phyloP scores from a whole-genome alignment of 1,140 invertebrate genomes.

The Gonatopus flavifemur region DNA sequence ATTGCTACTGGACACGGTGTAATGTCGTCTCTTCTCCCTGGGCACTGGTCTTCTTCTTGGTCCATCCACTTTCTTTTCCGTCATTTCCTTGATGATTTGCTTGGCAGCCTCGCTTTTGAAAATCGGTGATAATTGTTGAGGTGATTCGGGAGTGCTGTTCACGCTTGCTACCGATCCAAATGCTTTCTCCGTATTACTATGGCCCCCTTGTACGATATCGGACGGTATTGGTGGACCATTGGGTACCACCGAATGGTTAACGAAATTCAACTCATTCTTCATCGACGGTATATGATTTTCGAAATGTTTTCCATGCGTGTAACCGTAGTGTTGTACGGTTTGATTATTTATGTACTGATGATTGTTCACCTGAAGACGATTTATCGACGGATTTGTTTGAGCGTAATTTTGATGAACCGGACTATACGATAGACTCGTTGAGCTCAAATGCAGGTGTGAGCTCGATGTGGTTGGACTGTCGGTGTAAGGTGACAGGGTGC shows the following conservation, averaged over 20 bases:
- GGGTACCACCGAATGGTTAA: too few species aligned
- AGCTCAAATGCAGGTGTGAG: conserved; percentile 37
- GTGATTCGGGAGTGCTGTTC: conserved; percentile 29
- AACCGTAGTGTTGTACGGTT: conserved; percentile 3
- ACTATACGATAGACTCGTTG: conserved; percentile 44
- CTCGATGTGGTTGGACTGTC: conserved; percentile 44
- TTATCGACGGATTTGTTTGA: conserved; percentile 10
- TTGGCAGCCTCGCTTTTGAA: conserved; percentile 84
- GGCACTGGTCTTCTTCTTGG: conserved; percentile 67
- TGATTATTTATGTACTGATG: too few species aligned
- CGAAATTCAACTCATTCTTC: conserved; percentile 12
- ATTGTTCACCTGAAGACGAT: conserved; percentile 9
- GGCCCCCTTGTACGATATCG: too few species aligned
- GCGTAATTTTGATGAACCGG: conserved; percentile 27
- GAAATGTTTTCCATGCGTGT: conserved; percentile 11
- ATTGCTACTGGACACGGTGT: conserved; percentile 79
- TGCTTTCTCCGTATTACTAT: conserved; percentile 38
- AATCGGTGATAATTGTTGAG: conserved; percentile 61
- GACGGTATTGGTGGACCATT: too few species aligned
- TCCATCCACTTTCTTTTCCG: conserved; percentile 53
- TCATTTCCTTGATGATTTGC: conserved; percentile 83
- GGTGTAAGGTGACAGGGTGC: conserved; percentile 45
- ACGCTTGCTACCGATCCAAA: conserved; percentile 42
- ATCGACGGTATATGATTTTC: conserved; percentile 10
- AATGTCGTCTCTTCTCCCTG: conserved; percentile 79